These are phyloP conservation scores for Dioctria linearis DNA, from an alignment of 2,888 invertebrate genomes.

Conservation along the genomic window DNA sequence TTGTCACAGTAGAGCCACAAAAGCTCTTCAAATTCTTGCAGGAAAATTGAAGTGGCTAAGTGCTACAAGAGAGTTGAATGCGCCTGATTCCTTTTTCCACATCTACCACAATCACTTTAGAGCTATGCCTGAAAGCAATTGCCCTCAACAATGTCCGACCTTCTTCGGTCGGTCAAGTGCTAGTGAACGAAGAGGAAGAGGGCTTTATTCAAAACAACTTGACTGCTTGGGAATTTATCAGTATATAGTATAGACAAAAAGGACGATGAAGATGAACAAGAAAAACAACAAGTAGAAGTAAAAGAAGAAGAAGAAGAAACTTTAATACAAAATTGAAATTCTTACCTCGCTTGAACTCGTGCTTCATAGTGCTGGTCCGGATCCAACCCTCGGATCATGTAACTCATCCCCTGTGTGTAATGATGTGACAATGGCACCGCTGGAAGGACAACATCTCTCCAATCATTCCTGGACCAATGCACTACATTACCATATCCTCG, in stretches of 20 bases:
- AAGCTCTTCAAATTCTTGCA: constrained; percentile 32
- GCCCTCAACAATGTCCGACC: constrained; percentile 24
- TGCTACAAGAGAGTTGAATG: constrained; percentile 28
- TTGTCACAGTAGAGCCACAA: constrained; percentile 38
- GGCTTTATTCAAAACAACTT: constrained; percentile 37
- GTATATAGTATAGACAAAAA: background rate
- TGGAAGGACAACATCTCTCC: constrained; percentile 75
- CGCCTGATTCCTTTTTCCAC: background rate
- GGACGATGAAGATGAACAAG: background rate
- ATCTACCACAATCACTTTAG: background rate
- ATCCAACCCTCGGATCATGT: constrained; percentile 78
- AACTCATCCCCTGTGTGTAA: constrained; percentile 77
- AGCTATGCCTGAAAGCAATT: constrained; percentile 1
- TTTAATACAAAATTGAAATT: constrained; percentile 50
- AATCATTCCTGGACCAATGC: constrained; percentile 72
- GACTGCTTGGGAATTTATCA: constrained; percentile 13
- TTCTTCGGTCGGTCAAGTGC: constrained; percentile 19
- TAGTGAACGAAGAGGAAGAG: background rate
- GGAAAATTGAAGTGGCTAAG: constrained; percentile 42
- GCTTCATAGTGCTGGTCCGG: constrained; percentile 79
- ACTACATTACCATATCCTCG: constrained; percentile 66
- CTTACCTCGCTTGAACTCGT: constrained; percentile 76
- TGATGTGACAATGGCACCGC: constrained; percentile 73
- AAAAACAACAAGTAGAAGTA: background rate
- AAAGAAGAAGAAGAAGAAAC: background rate